Base-by-base conservation (phyloP, 2,888 invertebrate species). In the Torymus texanus region DNA sequence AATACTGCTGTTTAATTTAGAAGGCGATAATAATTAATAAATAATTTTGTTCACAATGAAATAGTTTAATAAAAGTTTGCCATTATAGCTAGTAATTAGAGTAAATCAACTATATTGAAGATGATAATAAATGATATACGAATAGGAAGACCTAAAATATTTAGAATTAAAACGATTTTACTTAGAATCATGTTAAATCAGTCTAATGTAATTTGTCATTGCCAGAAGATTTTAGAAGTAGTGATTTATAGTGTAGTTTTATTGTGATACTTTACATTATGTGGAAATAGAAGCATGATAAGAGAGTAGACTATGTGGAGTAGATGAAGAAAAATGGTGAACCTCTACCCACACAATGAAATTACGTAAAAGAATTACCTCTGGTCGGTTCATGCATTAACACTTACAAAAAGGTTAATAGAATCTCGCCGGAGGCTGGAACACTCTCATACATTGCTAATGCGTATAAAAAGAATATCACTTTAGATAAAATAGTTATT, bases 321-420 rank as follows among this genome's bases (percentile, higher is more conserved):
- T 24, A 59, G 56, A 75, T 24, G 59, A 66, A 66, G 66, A 66
- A 75, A 66, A 75, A 75, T 75, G 58, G 59, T 16, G 53, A 73
- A 65, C 65, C 58, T 50, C 66, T 59, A n/a, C 59, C n/a, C 21
- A 13, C 16, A 59, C 58, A 66, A 66, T 66, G 74, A 75, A 66
- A 75, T 66, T 66, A 75, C 50, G 51, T 58, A 59, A 75, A 75
- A 75, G 66, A 75, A 66, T 75, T 59, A 75, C 24, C 24, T 75
- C 59, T 18, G 58, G 58, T 66, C 59, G 74, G 66, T 51, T 59
- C 59, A 59, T 51, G 29, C 51, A 66, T 66, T 75, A 51, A 13
- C 50, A 24, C 66, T 51, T 24, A 21, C 58, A 50, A 75, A 73
- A 74, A 51, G 11, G 59, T 51, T 75, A 75, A 75, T 59, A 66